A percentile compares a stretch with the other conserved stretches of the same genome.
Conservation (phyloP, 2,888 invertebrate species). For the Mythimna impura region DNA sequence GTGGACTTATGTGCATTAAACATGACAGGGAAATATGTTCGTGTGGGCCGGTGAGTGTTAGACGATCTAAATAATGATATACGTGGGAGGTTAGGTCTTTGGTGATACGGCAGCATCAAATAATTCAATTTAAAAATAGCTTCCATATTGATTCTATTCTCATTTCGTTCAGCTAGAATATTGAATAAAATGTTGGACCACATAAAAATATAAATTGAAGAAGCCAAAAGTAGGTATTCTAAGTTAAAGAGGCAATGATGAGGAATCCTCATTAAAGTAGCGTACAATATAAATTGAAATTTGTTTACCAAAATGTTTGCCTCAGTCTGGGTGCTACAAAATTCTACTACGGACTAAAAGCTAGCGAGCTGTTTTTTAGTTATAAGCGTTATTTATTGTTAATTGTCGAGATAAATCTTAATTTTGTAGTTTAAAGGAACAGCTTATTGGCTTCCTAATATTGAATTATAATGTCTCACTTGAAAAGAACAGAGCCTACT, state of each 20-base stretch:
- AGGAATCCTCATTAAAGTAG: background rate
- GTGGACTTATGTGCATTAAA: background rate
- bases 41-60: background rate
- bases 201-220: no score
- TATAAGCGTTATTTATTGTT: background rate
- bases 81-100: background rate
- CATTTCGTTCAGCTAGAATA: no score
- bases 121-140: background rate
- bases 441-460: background rate
- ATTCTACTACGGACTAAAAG: constrained; percentile 7
- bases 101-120: background rate
- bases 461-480: background rate
- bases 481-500: background rate
- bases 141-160: background rate
- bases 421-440: background rate
- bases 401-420: background rate
- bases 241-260: no score
- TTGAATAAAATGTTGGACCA: no score
- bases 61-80: background rate
- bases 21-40: background rate
- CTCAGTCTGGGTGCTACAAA: background rate
- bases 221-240: no score
- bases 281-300: constrained; percentile 4
- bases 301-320: background rate
- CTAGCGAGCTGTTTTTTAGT: background rate